Base-by-base conservation (phyloP, 2,888 invertebrate genomes). In the Malthinus seriepunctatus region DNA sequence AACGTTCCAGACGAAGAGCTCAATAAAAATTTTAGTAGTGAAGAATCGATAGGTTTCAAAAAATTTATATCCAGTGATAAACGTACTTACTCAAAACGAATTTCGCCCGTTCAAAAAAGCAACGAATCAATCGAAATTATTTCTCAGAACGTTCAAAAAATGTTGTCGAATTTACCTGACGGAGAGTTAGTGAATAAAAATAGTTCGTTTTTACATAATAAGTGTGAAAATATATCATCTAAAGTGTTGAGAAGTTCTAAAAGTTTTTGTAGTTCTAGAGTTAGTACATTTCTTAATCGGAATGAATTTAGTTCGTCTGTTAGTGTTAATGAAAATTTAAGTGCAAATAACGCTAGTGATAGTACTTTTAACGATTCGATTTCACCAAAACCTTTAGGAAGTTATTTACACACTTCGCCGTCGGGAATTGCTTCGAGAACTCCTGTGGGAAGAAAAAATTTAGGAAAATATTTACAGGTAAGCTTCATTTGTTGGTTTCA, bases 131-230 rank as follows among this genome's bases (percentile, higher is more conserved):
- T 77, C 60, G 77, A 77, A 34, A 71, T 75, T 33, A 74, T 78
- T 35, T 83, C 83, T 45, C 78, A 81, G n/a, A 81, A 80, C 69
- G 82, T 84, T 35, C 83, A 83, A 63, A 80, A 84, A 62, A 81
- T 84, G 68, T 77, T 84, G 60, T 81, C 82, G 23, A 82, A 83
- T 66, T 76, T 83, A 8, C 82, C 82, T 2, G 79, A 79, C 58
- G 71, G 70, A 7, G 78, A 79, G 55, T 64, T 78, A 58, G 75
- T 78, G 45, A 46, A 37, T 39, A 56, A 54, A 34, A 51, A 35
- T 9, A 8, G 49, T 7, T 34, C 33, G n/a, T 44, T 15, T 39
- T 12, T 45, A 7, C 46, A 61, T 7, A 56, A 50, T 46, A 56
- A 51, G 23, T 46, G 31, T 14, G 57, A 56, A 48, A 55, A 60